Conservation (phyloP, 2,113 vertebrate genomes). For the Heliornis fulica region DNA sequence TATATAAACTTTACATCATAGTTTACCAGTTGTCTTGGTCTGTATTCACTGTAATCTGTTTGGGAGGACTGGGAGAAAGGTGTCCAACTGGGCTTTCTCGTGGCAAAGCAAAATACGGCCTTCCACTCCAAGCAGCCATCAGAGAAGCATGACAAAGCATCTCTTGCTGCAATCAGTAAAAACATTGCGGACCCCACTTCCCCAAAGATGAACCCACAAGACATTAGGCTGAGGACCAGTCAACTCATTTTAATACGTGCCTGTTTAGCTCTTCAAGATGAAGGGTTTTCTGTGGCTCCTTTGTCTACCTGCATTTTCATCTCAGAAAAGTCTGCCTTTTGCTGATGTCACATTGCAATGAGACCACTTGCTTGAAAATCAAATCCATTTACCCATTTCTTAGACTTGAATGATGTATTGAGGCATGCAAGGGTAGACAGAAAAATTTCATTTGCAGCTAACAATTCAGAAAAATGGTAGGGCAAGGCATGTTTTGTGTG, state of each 20-base stretch:
- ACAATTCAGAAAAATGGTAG: neutral
- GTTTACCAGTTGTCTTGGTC: slow-evolving; percentile 53
- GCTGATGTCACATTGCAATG: neutral
- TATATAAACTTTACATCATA: slow-evolving; percentile 82
- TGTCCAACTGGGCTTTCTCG: neutral
- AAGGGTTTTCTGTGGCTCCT: neutral
- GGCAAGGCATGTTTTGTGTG: neutral
- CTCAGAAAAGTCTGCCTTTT: neutral
- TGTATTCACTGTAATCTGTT: neutral
- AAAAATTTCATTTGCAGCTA: neutral
- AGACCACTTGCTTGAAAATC: neutral
- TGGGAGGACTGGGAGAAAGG: neutral
- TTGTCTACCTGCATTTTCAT: neutral
- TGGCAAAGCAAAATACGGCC: neutral
- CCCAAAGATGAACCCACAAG: neutral
- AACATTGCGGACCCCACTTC: neutral
- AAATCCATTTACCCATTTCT: neutral
- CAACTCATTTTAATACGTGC: neutral
- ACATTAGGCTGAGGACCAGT: neutral
- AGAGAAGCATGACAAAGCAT: neutral
- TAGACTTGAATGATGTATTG: neutral
- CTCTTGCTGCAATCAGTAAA: neutral
- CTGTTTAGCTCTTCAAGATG: neutral
- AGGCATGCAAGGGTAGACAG: neutral
- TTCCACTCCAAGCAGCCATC: neutral